phyloP scores from a whole-genome alignment of 2,797 vertebrate genomes.

The Hybognathus amarus region DNA sequence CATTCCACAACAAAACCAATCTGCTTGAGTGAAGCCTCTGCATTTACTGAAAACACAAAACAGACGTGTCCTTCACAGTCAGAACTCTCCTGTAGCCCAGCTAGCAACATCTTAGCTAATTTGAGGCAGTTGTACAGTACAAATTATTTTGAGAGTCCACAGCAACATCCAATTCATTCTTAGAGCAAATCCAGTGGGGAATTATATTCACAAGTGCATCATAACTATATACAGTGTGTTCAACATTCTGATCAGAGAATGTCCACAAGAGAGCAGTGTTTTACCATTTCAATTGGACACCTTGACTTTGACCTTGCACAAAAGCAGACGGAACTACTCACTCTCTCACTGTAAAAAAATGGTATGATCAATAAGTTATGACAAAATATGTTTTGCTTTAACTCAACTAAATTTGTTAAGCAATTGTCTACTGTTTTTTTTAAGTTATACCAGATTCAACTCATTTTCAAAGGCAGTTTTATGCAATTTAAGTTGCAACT shows the following conservation, averaged over 20 bases:
- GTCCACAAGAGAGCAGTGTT: slow-evolving; percentile 53
- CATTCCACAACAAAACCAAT: slow-evolving; percentile 52
- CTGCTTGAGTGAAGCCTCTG: slow-evolving; percentile 34
- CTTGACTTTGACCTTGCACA: slow-evolving; percentile 15
- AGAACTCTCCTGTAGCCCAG: background rate
- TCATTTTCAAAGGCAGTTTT: too few relatives aligned
- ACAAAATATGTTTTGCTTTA: too few relatives aligned
- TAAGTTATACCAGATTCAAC: too few relatives aligned
- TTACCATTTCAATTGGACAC: slow-evolving; percentile 10
- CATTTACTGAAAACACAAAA: slow-evolving; percentile 47
- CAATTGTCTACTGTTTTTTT: too few relatives aligned
- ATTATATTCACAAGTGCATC: background rate
- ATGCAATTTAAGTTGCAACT: too few relatives aligned
- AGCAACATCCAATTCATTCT: background rate
- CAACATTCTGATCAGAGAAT: background rate
- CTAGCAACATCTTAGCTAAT: background rate
- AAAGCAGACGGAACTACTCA: background rate
- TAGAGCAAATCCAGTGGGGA: background rate
- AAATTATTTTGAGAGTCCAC: slow-evolving; percentile 11
- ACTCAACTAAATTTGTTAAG: too few relatives aligned
- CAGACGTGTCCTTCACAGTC: slow-evolving; percentile 28
- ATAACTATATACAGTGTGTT: background rate
- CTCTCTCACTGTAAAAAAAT: background rate
- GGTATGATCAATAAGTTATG: too few relatives aligned
- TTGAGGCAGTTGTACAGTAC: background rate